Percentiles rank a stretch among this genome's conserved stretches.
These are phyloP conservation scores for Urocolius indicus DNA, from an alignment of 2,113 vertebrate species.

Conservation along the genomic window DNA sequence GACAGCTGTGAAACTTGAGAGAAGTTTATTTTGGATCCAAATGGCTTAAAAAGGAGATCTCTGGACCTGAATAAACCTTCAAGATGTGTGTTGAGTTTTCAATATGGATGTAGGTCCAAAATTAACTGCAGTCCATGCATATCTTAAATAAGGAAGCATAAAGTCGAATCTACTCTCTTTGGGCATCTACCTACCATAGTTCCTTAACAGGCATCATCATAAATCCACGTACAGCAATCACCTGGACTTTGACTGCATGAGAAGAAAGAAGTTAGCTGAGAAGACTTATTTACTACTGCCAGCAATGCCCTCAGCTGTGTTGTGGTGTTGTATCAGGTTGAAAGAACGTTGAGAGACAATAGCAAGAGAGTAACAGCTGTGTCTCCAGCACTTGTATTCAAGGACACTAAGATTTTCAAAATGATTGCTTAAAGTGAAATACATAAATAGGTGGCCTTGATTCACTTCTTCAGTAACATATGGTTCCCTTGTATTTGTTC, in stretches of 20 bases:
- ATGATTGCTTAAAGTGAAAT: background rate
- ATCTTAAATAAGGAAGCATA: background rate
- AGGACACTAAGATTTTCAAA: background rate
- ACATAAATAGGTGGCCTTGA: background rate
- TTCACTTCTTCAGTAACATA: background rate
- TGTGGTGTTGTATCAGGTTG: background rate
- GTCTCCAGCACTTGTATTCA: background rate
- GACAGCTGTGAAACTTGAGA: background rate
- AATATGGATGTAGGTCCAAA: background rate
- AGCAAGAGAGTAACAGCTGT: background rate
- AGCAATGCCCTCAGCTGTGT: background rate
- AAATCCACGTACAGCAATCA: background rate
- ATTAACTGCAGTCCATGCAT: background rate
- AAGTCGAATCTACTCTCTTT: background rate
- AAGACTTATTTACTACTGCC: background rate
- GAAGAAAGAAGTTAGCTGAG: background rate
- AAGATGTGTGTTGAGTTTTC: background rate
- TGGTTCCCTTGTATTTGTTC: background rate
- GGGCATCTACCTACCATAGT: background rate
- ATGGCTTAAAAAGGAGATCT: background rate
- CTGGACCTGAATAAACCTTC: background rate
- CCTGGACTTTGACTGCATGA: background rate
- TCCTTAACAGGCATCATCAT: background rate
- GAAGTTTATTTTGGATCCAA: background rate
- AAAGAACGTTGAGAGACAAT: background rate